Evolutionary conservation across 2,888 invertebrate species (phyloP).

Genomic region (Thymelicus acteon): DNA sequence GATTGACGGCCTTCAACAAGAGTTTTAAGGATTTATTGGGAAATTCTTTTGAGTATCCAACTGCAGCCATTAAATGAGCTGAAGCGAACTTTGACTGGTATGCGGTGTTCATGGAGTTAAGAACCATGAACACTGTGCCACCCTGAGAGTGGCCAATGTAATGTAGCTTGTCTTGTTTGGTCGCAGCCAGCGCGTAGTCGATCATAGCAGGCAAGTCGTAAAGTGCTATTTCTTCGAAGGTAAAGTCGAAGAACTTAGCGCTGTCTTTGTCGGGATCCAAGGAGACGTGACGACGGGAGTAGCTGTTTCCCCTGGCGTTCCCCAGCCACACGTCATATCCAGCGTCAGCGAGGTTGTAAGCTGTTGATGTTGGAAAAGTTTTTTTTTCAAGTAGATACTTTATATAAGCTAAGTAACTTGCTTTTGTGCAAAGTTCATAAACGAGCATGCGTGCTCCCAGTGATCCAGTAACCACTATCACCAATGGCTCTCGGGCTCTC

Average conservation of each 20-base stretch:
- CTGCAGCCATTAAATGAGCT: conserved; percentile 1
- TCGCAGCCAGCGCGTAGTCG: conserved; percentile 59
- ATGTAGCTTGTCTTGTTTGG: conserved; percentile 59
- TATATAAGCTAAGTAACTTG: too few relatives aligned
- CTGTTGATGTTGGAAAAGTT: conserved; percentile 62
- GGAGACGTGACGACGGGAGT: conserved; percentile 84
- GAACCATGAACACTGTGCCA: neutral
- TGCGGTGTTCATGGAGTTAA: neutral
- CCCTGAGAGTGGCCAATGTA: conserved; percentile 51
- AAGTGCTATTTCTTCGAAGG: conserved; percentile 68
- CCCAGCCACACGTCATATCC: conserved; percentile 86
- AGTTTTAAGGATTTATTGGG: neutral
- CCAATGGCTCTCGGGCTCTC: too few relatives aligned
- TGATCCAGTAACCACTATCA: too few relatives aligned
- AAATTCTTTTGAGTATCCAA: neutral
- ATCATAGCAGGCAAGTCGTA: conserved; percentile 68
- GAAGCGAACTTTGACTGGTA: neutral
- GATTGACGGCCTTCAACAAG: neutral
- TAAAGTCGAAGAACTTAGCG: conserved; percentile 65
- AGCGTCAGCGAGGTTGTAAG: conserved; percentile 86
- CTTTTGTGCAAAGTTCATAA: too few relatives aligned
- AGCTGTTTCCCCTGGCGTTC: conserved; percentile 91
- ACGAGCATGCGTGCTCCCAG: too few relatives aligned
- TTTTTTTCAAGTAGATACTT: too few relatives aligned
- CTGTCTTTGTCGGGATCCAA: conserved; percentile 60